Evolutionary conservation across 2,888 invertebrate genomes (phyloP).

Genomic region (Acrobasis repandana): DNA sequence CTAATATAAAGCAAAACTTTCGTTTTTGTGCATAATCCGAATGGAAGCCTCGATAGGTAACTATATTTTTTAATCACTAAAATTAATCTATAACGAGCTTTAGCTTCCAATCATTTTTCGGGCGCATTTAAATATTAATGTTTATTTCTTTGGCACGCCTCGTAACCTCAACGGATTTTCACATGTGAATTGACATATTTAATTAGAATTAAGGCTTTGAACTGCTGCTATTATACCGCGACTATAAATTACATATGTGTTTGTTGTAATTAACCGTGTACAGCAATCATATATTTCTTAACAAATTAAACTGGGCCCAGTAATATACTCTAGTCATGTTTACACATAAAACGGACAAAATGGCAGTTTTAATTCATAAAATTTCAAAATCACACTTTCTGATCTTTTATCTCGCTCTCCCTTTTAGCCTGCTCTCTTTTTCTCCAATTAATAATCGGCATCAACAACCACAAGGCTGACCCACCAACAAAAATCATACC

Average conservation of each 20-base stretch:
- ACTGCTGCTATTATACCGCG: neutral
- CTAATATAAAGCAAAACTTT: neutral
- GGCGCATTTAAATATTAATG: too few relatives aligned
- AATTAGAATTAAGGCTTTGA: neutral
- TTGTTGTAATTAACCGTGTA: neutral
- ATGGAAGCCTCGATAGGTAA: slow-evolving; percentile 29
- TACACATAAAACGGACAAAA: neutral
- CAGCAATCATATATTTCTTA: neutral
- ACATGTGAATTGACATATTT: neutral
- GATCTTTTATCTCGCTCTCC: slow-evolving; percentile 35
- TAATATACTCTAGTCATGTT: neutral
- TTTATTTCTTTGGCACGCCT: too few relatives aligned
- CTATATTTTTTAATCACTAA: slow-evolving; percentile 22
- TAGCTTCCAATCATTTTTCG: too few relatives aligned
- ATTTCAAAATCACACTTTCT: slow-evolving; percentile 12
- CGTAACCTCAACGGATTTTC: too few relatives aligned
- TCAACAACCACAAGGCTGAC: slow-evolving; percentile 88
- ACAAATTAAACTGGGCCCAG: too few relatives aligned
- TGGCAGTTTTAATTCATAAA: neutral
- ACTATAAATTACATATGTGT: neutral
- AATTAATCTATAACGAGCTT: neutral
- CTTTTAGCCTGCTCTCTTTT: slow-evolving; percentile 46
- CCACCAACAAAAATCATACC: slow-evolving; percentile 89
- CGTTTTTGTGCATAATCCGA: slow-evolving; percentile 1
- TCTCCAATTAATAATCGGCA: slow-evolving; percentile 86